Conservation (phyloP, 2,888 invertebrate genomes). For the Catotricha subobsoleta region DNA sequence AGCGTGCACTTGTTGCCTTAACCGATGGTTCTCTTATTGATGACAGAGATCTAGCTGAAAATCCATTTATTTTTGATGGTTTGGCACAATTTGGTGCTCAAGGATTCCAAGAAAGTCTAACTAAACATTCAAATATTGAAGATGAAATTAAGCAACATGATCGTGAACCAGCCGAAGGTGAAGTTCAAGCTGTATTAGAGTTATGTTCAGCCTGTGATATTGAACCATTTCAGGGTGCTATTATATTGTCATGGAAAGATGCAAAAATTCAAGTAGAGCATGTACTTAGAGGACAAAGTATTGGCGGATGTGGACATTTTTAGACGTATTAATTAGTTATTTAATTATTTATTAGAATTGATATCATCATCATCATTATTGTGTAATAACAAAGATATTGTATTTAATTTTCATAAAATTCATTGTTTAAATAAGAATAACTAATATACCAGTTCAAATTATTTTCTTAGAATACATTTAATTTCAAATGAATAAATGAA, state of each 20-base stretch:
- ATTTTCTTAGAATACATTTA: too few relatives aligned
- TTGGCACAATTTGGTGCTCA: constrained; percentile 52
- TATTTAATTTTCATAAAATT: too few relatives aligned
- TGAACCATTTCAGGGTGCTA: constrained; percentile 65
- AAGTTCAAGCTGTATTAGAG: constrained; percentile 62
- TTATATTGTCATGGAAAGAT: constrained; percentile 58
- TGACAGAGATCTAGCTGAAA: constrained; percentile 32
- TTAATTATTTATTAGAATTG: not conserved
- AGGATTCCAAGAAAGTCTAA: constrained; percentile 42
- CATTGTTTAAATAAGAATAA: too few relatives aligned
- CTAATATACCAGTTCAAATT: too few relatives aligned
- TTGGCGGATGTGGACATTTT: constrained; percentile 27
- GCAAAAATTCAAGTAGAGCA: constrained; percentile 23
- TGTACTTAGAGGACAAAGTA: constrained; percentile 24
- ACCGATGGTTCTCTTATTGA: constrained; percentile 51
- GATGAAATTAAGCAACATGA: constrained; percentile 41
- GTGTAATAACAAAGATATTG: too few relatives aligned
- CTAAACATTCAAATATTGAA: constrained; percentile 23
- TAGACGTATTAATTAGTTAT: too few relatives aligned
- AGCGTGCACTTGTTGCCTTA: constrained; percentile 43
- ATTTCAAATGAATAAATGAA: too few relatives aligned
- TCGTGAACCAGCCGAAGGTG: constrained; percentile 66
- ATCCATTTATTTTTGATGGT: constrained; percentile 33
- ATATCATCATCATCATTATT: not conserved
- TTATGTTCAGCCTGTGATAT: constrained; percentile 55